Conservation (phyloP, 2,113 vertebrate genomes). For the Stigmatopora argus region DNA sequence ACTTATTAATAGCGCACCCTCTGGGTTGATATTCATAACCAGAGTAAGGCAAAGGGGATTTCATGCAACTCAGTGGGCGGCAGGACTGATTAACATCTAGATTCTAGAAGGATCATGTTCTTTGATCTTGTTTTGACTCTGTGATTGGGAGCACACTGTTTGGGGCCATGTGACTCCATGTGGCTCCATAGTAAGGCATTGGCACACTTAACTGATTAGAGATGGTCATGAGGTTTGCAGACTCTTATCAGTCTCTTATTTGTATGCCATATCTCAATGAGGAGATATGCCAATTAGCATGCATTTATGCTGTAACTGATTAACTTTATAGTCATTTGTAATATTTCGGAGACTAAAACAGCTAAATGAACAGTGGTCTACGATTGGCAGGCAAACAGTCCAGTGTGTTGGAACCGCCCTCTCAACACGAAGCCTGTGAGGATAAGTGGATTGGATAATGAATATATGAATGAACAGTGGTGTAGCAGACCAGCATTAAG, state of each 20-base stretch:
- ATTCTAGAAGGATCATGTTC: slow-evolving; percentile 32
- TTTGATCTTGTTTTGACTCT: slow-evolving; percentile 41
- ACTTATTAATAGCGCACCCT: slow-evolving; percentile 60
- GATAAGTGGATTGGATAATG: too few species aligned
- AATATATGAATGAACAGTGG: too few species aligned
- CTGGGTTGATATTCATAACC: slow-evolving; percentile 54
- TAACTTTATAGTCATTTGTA: neutral
- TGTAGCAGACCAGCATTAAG: too few species aligned
- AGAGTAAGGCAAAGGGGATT: slow-evolving; percentile 41
- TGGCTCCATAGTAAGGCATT: slow-evolving; percentile 14
- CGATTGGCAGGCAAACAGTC: neutral
- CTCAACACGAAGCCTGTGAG: too few species aligned
- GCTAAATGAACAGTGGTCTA: neutral
- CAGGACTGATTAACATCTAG: slow-evolving; percentile 53
- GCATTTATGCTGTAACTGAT: neutral
- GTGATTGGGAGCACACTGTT: slow-evolving; percentile 27
- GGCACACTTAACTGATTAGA: slow-evolving; percentile 24
- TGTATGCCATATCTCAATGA: neutral
- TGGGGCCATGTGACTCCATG: slow-evolving; percentile 18
- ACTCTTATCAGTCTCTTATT: slow-evolving; percentile 4
- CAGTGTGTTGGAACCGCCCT: neutral
- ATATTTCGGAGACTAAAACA: neutral
- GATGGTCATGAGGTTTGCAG: slow-evolving; percentile 5
- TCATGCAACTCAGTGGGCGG: slow-evolving; percentile 36
- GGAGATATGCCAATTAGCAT: neutral